Conservation (phyloP, 2,797 vertebrate species). For the Ateles fusciceps region DNA sequence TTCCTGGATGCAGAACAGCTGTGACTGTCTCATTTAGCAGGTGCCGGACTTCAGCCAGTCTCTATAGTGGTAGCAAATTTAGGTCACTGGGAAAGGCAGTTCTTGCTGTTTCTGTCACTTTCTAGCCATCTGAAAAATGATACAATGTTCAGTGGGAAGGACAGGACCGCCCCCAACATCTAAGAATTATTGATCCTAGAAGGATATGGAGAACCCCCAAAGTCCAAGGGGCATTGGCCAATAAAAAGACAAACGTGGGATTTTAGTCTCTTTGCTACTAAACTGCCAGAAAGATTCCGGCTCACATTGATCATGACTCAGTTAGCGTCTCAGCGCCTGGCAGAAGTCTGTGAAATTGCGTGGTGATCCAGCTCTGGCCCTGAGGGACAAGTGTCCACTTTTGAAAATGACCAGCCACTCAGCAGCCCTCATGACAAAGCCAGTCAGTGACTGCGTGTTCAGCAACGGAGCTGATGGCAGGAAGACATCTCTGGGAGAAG, state of each 20-base stretch:
- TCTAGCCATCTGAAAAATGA: conserved; percentile 51
- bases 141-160: background rate
- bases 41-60: conserved; percentile 4
- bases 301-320: background rate
- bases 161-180: no score
- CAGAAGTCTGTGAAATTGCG: background rate
- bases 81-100: conserved; percentile 51
- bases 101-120: conserved; percentile 49
- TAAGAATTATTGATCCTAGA: background rate
- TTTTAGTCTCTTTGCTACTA: background rate
- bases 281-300: background rate
- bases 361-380: background rate
- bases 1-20: conserved; percentile 39
- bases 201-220: background rate
- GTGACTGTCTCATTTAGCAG: background rate
- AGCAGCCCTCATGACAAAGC: background rate
- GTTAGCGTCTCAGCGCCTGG: background rate
- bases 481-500: background rate
- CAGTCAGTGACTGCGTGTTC: background rate
- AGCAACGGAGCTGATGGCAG: background rate
- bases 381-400: background rate
- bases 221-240: background rate
- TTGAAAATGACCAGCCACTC: background rate
- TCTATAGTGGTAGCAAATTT: conserved; percentile 11
- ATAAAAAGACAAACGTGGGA: background rate